Evolutionary conservation across 2,113 vertebrate species (phyloP), one percentile per base, ranked within the genome.

Genomic region (Pelobates fuscus): DNA sequence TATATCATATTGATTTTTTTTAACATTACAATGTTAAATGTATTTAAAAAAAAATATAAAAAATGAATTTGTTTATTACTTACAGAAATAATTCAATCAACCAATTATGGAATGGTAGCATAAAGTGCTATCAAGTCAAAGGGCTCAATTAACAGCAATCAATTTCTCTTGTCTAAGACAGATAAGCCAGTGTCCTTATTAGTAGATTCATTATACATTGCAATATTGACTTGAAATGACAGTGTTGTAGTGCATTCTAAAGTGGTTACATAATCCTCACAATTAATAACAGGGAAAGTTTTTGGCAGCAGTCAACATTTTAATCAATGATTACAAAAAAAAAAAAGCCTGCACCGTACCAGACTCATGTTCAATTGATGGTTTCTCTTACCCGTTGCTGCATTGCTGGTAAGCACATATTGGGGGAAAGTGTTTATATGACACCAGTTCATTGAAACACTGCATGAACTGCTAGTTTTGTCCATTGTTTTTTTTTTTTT

Each of bases 121-220:
- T 71, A 18, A 24, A 62, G 43, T 62, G 59, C 32, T 71, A 71
- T 61, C 57, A 70, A 46, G 43, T 52, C 43, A 62, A 71, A 43
- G 27, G 62, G 58, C 70, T 62, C 70, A 62, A 71, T 71, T 71
- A 71, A 71, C 70, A 71, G 20, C 70, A 71, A 71, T 71, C 58
- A 62, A 71, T 71, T 71, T 25, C 25, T 26, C 46, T 43, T 71
- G 59, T 71, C 69, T 63, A 49, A 58, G 59, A 71, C 70, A 62
- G 70, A 71, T 71, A 71, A 62, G 58, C 70, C 59, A 52, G 62
- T 71, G 59, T 71, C 41, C 70, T 71, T 71, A 71, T 71, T 71
- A 71, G 70, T 29, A 12, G 43, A 58, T 71, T 71, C 70, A 71
- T 71, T 71, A 71, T 71, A 71, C 58, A 62, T 63, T 52, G 10